Evolutionary conservation across 2,888 invertebrate species (phyloP).

Genomic region (Noctua janthina): DNA sequence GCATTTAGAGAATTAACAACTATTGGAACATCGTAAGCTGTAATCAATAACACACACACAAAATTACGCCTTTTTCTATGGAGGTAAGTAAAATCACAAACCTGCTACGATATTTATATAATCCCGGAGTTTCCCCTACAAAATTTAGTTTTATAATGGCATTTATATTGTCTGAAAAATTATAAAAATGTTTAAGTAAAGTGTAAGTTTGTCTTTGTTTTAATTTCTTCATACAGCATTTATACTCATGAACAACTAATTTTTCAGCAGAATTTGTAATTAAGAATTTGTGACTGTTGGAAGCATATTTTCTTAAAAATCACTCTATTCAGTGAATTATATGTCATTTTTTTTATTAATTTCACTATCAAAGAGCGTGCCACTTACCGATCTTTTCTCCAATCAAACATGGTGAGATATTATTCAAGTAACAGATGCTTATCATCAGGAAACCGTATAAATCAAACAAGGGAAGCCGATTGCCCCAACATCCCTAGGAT

Average conservation of each 20-base stretch:
- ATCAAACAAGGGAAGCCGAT: conserved; percentile 46
- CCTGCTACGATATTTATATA: background rate
- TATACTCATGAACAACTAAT: background rate
- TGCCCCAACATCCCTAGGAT: conserved; percentile 60
- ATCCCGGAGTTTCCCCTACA: no score
- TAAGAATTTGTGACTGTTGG: background rate
- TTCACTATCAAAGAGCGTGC: background rate
- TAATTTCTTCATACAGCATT: no score
- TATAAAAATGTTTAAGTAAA: background rate
- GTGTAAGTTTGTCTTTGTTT: no score
- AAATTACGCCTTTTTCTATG: background rate
- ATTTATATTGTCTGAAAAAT: background rate
- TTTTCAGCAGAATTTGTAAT: background rate
- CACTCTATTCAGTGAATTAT: background rate
- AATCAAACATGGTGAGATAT: conserved; percentile 4
- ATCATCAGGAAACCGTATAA: conserved; percentile 54
- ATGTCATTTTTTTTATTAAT: background rate
- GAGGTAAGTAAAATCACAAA: background rate
- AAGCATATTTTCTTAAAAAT: background rate
- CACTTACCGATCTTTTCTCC: background rate
- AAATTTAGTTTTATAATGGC: background rate
- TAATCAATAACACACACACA: background rate
- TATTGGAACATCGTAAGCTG: background rate
- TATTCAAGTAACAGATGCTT: conserved; percentile 39
- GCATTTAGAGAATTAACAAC: background rate